phyloP scores from a whole-genome alignment of 2,888 invertebrate genomes.

The Balanococcus diminutus region DNA sequence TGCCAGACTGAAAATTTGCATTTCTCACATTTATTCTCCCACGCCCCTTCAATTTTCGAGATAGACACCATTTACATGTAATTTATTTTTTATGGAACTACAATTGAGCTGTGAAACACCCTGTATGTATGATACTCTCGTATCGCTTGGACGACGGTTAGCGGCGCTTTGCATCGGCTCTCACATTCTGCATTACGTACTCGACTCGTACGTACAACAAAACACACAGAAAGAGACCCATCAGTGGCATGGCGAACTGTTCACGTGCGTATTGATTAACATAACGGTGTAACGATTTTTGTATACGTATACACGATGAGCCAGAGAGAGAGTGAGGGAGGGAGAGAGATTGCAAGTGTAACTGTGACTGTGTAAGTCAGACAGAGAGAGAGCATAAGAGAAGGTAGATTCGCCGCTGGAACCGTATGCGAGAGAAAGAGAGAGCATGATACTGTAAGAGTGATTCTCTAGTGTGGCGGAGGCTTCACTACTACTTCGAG shows the following conservation, averaged over 20 bases:
- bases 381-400: too few species aligned
- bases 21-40: too few species aligned
- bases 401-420: too few species aligned
- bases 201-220: neutral
- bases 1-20: too few species aligned
- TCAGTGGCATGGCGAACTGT: neutral
- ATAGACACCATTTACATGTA: too few species aligned
- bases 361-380: too few species aligned
- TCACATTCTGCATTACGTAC: too few species aligned
- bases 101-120: too few species aligned
- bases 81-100: too few species aligned
- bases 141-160: neutral
- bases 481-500: too few species aligned
- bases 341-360: neutral
- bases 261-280: conserved; percentile 30
- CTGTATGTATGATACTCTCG: too few species aligned
- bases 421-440: neutral
- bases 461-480: neutral
- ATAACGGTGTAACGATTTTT: conserved; percentile 16
- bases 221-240: neutral
- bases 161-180: neutral
- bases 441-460: neutral
- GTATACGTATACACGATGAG: neutral
- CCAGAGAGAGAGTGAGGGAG: neutral
- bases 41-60: too few species aligned